These are phyloP conservation scores for Oryzias dopingdopingensis DNA, from an alignment of 2,797 vertebrate species.

Conservation along the genomic window DNA sequence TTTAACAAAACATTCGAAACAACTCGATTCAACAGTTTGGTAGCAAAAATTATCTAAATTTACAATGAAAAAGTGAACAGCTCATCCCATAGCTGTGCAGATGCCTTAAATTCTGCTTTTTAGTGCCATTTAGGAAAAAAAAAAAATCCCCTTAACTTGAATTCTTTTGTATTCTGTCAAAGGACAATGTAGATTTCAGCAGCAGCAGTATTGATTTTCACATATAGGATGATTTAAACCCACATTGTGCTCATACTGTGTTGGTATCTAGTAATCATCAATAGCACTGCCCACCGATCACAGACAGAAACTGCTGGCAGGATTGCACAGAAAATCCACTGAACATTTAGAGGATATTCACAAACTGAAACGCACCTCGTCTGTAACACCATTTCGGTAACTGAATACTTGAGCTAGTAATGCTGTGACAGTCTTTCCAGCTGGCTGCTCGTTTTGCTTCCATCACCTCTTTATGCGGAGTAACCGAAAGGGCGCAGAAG, in stretches of 20 bases:
- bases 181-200: no score
- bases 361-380: slow-evolving; percentile 33
- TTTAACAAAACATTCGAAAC: slow-evolving; percentile 13
- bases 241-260: neutral
- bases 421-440: slow-evolving; percentile 11
- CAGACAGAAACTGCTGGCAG: neutral
- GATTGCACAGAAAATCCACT: slow-evolving; percentile 7
- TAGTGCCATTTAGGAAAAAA: no score
- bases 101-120: no score
- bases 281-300: slow-evolving; percentile 10
- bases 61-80: slow-evolving; percentile 32
- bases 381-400: slow-evolving; percentile 55
- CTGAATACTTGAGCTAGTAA: slow-evolving; percentile 40
- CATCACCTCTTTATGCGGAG: neutral
- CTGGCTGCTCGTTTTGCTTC: slow-evolving; percentile 13
- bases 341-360: slow-evolving; percentile 1
- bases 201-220: slow-evolving; percentile 4
- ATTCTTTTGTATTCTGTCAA: no score
- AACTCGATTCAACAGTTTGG: slow-evolving; percentile 29
- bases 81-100: slow-evolving; percentile 26
- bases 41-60: slow-evolving; percentile 44
- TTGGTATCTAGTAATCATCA: slow-evolving; percentile 1
- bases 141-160: no score
- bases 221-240: neutral
- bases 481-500: no score